Percentiles rank a stretch among this genome's conserved stretches.
These are phyloP conservation scores for Sceloporus undulatus DNA, from an alignment of 2,113 vertebrate species.

Conservation along the genomic window DNA sequence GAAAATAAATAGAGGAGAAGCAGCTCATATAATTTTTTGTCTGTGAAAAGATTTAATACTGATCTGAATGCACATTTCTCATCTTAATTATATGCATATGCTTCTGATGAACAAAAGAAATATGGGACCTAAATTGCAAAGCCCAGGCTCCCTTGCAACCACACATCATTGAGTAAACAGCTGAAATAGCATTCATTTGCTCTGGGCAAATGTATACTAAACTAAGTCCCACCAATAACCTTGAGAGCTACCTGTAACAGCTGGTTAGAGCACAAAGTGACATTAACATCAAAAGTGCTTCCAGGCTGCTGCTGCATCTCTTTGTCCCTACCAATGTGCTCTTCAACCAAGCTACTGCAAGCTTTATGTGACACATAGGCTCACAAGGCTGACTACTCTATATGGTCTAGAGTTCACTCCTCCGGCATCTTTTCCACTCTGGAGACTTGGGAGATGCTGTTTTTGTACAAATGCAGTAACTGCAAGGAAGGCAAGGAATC, in stretches of 20 bases:
- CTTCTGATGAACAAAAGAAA: background rate
- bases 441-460: conserved; percentile 58
- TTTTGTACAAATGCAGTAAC: conserved; percentile 38
- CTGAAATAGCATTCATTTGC: background rate
- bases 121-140: conserved; percentile 14
- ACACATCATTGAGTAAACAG: conserved; percentile 22
- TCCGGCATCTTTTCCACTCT: conserved; percentile 57
- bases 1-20: background rate
- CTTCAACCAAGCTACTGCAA: conserved; percentile 59
- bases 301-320: conserved; percentile 37
- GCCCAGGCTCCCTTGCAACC: background rate
- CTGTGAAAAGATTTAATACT: conserved; percentile 30
- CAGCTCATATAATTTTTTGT: background rate
- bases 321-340: conserved; percentile 49
- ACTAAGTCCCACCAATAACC: conserved; percentile 44
- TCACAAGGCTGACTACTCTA: conserved; percentile 22
- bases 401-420: conserved; percentile 54
- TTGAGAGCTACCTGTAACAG: conserved; percentile 57
- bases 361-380: conserved; percentile 57
- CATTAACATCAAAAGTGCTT: conserved; percentile 35
- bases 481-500: conserved; percentile 17
- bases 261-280: conserved; percentile 56
- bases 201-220: conserved; percentile 45
- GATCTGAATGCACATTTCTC: conserved; percentile 4
- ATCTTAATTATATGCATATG: conserved; percentile 18